Base-by-base conservation (phyloP, 2,113 vertebrate species). In the Desmodus rotundus region DNA sequence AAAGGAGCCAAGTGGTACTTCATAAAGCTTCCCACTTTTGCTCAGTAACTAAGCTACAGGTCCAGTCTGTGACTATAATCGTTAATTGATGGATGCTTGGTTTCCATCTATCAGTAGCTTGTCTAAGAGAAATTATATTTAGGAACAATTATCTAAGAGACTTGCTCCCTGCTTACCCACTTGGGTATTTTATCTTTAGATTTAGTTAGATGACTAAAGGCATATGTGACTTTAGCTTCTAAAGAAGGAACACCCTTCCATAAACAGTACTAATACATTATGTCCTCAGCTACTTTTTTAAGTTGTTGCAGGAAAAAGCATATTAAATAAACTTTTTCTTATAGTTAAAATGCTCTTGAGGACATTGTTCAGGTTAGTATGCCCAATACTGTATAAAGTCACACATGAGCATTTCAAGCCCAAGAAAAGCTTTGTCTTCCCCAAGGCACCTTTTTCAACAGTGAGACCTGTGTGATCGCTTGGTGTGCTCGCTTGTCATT, bases 51-150 rank as follows among this genome's bases (percentile, higher is more conserved):
- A 61, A 80, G 87, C 56, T 70, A 41, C 4, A 70, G 47, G 41
- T 78, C 47, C 33, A 70, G 47, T 87, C 38, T 89, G 38, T 96
- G 72, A 86, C 81, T 95, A 54, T 94, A 92, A 89, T 95, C 68
- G 95, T 96, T 86, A 73, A 96, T 95, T 95, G 56, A 92, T 82
- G 89, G 41, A 91, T 94, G 61, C 88, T 97, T 96, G n/a, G 83
- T 91, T 97, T 95, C 52, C 54, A 87, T 93, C 87, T 97, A 94
- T 95, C 86, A 94, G 67, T 96, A 82, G 52, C 86, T 96, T 92
- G 72, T 93, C 82, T 83, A 91, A 94, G 72, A 47, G 43, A 94
- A 95, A 91, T 91, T 96, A 96, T 96, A 96, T 88, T 96, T 95
- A 95, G 93, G 91, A 78, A 52, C 65, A 93, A 54, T 96, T 96